Percentiles rank a stretch among this genome's conserved stretches.
Evolutionary conservation across 2,113 vertebrate species (phyloP).

Genomic region (Reinhardtius hippoglossoides): DNA sequence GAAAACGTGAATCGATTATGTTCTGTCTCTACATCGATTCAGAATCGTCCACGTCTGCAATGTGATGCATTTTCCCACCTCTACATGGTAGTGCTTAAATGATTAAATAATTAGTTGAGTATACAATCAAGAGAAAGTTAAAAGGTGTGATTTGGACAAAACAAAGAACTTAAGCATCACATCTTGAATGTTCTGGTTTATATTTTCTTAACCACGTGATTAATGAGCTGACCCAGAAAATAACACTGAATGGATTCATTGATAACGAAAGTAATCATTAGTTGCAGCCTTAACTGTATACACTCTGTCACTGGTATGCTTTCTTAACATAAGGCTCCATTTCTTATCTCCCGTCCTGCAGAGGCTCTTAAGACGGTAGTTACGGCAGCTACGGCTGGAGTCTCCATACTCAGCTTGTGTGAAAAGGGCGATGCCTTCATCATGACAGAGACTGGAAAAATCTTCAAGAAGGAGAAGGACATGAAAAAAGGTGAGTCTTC

Average conservation of each 20-base stretch:
- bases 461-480: slow-evolving; percentile 98
- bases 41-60: too few species aligned
- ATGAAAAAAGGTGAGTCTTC: slow-evolving; percentile 93
- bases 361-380: slow-evolving; percentile 89
- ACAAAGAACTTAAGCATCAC: too few species aligned
- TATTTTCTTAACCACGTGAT: background rate
- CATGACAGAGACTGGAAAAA: slow-evolving; percentile 92
- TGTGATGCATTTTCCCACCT: too few species aligned
- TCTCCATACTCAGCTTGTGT: slow-evolving; percentile 90
- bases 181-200: background rate
- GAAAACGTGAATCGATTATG: too few species aligned
- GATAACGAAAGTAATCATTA: too few species aligned
- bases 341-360: slow-evolving; percentile 55
- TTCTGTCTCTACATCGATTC: too few species aligned
- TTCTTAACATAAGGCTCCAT: background rate
- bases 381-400: slow-evolving; percentile 85
- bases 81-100: too few species aligned
- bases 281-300: background rate
- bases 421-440: slow-evolving; percentile 94
- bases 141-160: too few species aligned
- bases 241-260: background rate
- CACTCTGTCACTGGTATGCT: background rate
- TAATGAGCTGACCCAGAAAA: background rate
- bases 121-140: too few species aligned
- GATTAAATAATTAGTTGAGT: too few species aligned